phyloP scores from a whole-genome alignment of 2,888 invertebrate genomes.

The Temnothorax ravouxi region DNA sequence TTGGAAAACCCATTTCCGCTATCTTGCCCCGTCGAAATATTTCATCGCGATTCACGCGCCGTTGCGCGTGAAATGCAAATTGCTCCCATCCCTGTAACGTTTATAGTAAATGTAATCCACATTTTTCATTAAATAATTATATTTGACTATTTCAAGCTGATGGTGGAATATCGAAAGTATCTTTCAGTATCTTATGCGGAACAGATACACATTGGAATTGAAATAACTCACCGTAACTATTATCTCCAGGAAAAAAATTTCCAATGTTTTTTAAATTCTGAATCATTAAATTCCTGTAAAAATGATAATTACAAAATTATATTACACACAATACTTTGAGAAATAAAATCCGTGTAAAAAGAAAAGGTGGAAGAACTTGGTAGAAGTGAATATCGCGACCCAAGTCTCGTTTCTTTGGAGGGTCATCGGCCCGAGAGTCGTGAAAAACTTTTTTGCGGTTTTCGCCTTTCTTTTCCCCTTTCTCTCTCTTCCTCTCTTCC shows the following conservation, averaged over 20 bases:
- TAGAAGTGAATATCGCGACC: background rate
- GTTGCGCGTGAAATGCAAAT: conserved; percentile 17
- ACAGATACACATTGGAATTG: background rate
- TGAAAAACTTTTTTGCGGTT: conserved; percentile 57
- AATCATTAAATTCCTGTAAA: background rate
- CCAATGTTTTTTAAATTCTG: background rate
- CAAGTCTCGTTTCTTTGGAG: background rate
- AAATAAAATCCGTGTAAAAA: conserved; percentile 12
- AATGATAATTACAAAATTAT: background rate
- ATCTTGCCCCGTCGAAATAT: conserved; percentile 35
- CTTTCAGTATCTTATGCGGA: background rate
- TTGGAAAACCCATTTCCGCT: conserved; percentile 12
- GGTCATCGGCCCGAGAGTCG: conserved; percentile 50
- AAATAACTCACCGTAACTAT: background rate
- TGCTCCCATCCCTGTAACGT: background rate
- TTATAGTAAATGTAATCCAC: background rate
- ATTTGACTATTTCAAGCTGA: background rate
- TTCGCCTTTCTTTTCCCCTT: conserved; percentile 10
- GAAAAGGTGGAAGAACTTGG: background rate
- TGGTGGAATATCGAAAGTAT: background rate
- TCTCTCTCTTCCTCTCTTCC: background rate
- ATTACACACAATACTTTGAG: background rate
- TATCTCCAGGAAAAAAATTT: background rate
- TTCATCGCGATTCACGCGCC: conserved; percentile 10
- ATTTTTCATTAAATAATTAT: conserved; percentile 4